Conservation (phyloP, 2,797 vertebrate genomes). For the Manis pentadactyla region DNA sequence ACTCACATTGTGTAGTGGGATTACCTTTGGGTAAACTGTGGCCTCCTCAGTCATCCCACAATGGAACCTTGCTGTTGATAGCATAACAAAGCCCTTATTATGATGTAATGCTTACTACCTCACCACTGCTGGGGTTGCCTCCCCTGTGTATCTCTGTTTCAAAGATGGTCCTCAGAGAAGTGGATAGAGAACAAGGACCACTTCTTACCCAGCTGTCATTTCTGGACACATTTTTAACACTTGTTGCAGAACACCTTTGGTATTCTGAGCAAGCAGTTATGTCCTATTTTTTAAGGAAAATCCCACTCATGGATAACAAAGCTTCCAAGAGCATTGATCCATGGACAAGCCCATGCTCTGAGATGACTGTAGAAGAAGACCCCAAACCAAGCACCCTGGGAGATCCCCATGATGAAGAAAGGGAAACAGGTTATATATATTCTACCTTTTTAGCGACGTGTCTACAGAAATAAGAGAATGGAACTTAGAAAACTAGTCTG, state of each 20-base stretch:
- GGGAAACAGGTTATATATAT: neutral
- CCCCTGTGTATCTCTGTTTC: neutral
- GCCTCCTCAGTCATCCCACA: neutral
- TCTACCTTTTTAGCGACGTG: conserved; percentile 10
- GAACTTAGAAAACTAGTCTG: conserved; percentile 15
- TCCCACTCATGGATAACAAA: neutral
- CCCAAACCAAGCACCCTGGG: neutral
- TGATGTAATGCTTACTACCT: neutral
- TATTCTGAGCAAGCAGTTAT: conserved; percentile 21
- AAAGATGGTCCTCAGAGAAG: conserved; percentile 32
- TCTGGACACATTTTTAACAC: conserved; percentile 1
- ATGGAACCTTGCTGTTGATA: neutral
- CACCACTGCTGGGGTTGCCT: neutral
- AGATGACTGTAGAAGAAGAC: conserved; percentile 41
- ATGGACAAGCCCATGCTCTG: neutral
- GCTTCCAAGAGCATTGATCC: neutral
- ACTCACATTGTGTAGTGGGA: conserved; percentile 11
- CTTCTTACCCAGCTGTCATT: neutral
- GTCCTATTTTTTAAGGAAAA: conserved; percentile 55
- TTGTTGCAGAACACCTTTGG: neutral
- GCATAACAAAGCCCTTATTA: conserved; percentile 55
- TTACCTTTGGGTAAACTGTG: conserved; percentile 5
- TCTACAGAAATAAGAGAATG: neutral
- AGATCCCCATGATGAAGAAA: neutral
- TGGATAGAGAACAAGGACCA: neutral